Conservation (phyloP, 2,113 vertebrate species). For the Rutilus rutilus region DNA sequence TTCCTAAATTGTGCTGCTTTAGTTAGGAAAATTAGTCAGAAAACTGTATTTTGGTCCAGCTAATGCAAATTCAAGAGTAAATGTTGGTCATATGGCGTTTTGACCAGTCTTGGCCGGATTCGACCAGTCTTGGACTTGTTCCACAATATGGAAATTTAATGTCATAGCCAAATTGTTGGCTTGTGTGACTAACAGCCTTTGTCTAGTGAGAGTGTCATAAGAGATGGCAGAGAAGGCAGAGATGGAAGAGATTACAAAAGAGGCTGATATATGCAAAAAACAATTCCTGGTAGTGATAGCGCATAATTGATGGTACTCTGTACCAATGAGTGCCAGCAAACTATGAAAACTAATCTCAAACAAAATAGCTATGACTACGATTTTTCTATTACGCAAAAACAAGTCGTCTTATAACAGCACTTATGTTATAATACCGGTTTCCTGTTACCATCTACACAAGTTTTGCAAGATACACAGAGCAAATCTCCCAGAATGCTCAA, state of each 20-base stretch:
- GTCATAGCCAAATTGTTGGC: not conserved
- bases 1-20: not conserved
- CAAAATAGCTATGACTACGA: not conserved
- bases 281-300: not conserved
- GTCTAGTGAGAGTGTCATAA: not conserved
- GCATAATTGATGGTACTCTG: not conserved
- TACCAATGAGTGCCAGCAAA: not conserved
- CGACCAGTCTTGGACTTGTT: not conserved
- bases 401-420: not conserved
- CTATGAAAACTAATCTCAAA: not conserved
- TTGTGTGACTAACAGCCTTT: not conserved
- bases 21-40: not conserved
- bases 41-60: not conserved
- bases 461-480: not conserved
- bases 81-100: not conserved
- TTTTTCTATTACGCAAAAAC: not conserved
- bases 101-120: not conserved
- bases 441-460: not conserved
- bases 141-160: not conserved
- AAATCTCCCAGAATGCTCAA: slow-evolving; percentile 6
- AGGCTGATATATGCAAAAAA: not conserved
- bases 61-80: not conserved
- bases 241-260: not conserved
- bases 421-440: not conserved
- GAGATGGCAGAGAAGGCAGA: not conserved